Base-by-base conservation (phyloP, 2,797 vertebrate genomes). In the Phoeniculus purpureus region DNA sequence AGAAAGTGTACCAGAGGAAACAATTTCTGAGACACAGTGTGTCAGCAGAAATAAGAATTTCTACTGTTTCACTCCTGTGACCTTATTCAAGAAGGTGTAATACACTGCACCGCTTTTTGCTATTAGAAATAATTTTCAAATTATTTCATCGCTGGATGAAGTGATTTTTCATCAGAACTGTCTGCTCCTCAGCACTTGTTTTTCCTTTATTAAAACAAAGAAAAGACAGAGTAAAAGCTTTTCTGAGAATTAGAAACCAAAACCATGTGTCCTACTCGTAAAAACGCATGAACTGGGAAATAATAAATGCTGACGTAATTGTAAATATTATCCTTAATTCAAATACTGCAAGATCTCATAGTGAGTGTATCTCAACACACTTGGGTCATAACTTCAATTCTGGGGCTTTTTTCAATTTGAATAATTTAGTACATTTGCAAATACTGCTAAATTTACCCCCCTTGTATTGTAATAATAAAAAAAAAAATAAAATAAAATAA, bases 1-100 rank as follows among this genome's bases (percentile, higher is more conserved):
- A 75, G 60, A 61, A 76, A 64, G 37, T 32, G 52, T 84, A 89
- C 62, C 45, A 78, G 23, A 71, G 61, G 77, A 96, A 95, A 90
- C 76, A 93, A 86, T 91, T 83, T 92, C 74, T 74, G 62, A 82
- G 74, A 65, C 4, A 6, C 40, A 56, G 86, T 55, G 26, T 55
- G 73, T 91, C 87, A 93, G 90, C 92, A 92, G 68, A 95, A 90
- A 82, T 51, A 31, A 74, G 29, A 83, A 55, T 88, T 86, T 71
- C 50, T 74, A n/a, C 65, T 84, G 47, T 61, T 87, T 47, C 51
- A 67, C 73, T 89, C 59, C 50, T 34, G 37, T 88, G 59, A 90
- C 80, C 67, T 94, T 85, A 81, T 40, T 87, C 61, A 87, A 79
- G 92, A 90, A 59, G 25, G 23, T 19, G 2, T 50, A 81, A 89